Evolutionary conservation across 2,888 invertebrate species (phyloP).

Genomic region (Trichopoda pennipes): DNA sequence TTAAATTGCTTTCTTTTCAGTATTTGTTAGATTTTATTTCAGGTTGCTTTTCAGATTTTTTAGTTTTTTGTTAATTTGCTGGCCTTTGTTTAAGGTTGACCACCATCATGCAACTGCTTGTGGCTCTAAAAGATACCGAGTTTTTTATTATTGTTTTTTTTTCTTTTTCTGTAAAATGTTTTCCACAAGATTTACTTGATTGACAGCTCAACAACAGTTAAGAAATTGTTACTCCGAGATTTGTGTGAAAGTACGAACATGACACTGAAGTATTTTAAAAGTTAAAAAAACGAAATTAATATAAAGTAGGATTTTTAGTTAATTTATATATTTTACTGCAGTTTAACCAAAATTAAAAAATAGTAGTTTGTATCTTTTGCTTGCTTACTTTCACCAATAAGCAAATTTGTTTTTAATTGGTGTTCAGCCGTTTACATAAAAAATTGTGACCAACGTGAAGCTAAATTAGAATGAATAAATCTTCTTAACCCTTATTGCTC

Average conservation of each 20-base stretch:
- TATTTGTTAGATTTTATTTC: constrained; percentile 59
- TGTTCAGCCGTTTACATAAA: no score
- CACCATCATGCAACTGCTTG: constrained; percentile 61
- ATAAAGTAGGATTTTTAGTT: not conserved
- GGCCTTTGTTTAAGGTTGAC: constrained; percentile 67
- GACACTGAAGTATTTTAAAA: constrained; percentile 4
- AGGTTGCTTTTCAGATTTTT: constrained; percentile 30
- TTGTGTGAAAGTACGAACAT: constrained; percentile 4
- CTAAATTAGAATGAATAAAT: no score
- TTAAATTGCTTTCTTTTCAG: constrained; percentile 66
- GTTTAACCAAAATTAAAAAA: no score
- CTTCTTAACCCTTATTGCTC: no score
- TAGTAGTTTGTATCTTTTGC: no score
- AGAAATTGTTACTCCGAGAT: constrained; percentile 29
- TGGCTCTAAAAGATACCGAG: constrained; percentile 56
- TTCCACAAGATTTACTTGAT: constrained; percentile 53
- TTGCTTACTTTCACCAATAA: no score
- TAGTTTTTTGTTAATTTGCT: constrained; percentile 57
- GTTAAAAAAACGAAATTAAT: not conserved
- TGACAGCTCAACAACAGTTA: constrained; percentile 44
- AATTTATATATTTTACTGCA: no score
- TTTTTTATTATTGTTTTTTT: constrained; percentile 52
- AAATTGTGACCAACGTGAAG: no score
- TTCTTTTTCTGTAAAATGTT: not conserved
- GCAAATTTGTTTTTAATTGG: no score